Percentiles rank a stretch among this genome's conserved stretches.
These are phyloP conservation scores for Phaethon lepturus DNA, from an alignment of 2,113 vertebrate genomes.

Conservation along the genomic window DNA sequence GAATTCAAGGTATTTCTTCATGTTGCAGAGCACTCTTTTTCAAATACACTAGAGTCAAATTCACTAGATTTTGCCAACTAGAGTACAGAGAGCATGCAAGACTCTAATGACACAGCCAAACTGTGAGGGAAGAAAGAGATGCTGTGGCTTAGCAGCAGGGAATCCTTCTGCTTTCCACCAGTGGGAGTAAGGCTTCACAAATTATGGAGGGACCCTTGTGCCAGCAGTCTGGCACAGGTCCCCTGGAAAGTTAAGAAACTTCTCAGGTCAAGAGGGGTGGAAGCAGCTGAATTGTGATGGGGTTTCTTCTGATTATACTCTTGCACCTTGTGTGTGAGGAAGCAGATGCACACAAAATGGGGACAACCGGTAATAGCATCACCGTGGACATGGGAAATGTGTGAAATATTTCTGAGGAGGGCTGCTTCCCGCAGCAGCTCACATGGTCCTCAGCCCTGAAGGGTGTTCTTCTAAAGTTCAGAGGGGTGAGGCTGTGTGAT, in stretches of 20 bases:
- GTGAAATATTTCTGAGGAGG: not conserved
- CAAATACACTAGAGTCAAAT: not conserved
- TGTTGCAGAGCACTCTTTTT: not conserved
- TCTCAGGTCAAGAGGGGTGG: not conserved
- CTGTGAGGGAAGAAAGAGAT: not conserved
- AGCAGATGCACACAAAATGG: not conserved
- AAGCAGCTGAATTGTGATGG: not conserved
- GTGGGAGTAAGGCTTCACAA: not conserved
- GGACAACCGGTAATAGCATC: not conserved
- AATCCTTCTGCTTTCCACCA: not conserved
- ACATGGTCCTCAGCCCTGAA: fast-evolving
- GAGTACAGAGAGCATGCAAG: fast-evolving
- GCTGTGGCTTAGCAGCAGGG: not conserved
- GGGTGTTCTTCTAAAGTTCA: fast-evolving
- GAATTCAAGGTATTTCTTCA: not conserved
- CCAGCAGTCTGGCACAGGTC: not conserved
- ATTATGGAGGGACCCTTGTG: not conserved
- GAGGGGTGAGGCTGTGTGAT: not conserved
- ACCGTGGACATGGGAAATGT: not conserved
- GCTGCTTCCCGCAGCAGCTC: not conserved
- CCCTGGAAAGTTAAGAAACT: not conserved
- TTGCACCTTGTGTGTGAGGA: not conserved
- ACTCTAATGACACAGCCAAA: fast-evolving
- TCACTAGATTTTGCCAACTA: not conserved
- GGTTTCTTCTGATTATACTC: not conserved